phyloP scores from a whole-genome alignment of 2,797 vertebrate genomes.

The Sciaenops ocellatus region DNA sequence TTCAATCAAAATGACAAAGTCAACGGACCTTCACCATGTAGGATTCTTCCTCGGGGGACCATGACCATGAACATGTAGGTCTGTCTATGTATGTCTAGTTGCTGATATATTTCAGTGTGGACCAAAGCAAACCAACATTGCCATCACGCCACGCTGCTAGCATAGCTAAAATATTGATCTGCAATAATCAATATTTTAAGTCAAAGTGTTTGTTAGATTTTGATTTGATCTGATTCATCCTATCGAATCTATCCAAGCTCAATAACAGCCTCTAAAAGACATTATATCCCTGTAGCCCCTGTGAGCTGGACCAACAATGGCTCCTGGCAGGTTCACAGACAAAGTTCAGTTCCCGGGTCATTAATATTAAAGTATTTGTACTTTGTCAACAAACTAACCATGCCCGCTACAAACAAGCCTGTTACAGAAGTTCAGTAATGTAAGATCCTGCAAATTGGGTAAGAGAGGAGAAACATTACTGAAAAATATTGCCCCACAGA shows the following conservation, averaged over 20 bases:
- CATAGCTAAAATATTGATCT: not conserved
- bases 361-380: conserved; percentile 14
- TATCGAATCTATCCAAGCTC: not conserved
- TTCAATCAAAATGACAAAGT: no score
- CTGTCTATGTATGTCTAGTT: not conserved
- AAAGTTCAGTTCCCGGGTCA: conserved; percentile 18
- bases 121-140: not conserved
- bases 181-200: not conserved
- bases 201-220: not conserved
- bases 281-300: conserved; percentile 27
- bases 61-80: not conserved
- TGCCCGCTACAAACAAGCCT: conserved; percentile 25
- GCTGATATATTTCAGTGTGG: not conserved
- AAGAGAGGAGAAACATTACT: conserved; percentile 2
- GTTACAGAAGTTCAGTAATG: conserved; percentile 43
- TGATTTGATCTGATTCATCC: conserved; percentile 6
- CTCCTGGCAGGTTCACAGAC: conserved; percentile 28
- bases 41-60: not conserved
- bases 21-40: not conserved
- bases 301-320: conserved; percentile 23
- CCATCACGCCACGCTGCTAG: not conserved
- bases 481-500: not conserved
- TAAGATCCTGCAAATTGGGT: conserved; percentile 32
- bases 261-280: not conserved
- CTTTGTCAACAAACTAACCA: conserved; percentile 12